Evolutionary conservation across 2,797 vertebrate species (phyloP), one percentile per base, ranked within the genome.

Genomic region (Sebastolobus altivelis): DNA sequence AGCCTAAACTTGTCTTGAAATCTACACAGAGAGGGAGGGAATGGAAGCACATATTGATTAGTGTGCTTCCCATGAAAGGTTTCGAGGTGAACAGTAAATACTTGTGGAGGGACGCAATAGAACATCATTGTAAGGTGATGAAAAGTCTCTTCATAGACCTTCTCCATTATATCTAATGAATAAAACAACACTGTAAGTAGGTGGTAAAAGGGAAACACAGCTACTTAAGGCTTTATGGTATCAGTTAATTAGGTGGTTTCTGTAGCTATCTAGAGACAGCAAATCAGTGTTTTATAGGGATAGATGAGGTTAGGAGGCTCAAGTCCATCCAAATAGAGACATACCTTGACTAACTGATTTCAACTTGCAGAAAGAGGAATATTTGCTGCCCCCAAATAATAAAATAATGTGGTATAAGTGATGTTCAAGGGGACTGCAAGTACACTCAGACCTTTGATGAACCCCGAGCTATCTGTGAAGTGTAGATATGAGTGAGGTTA

Each of bases 1-100:
- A 93, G 89, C 87, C 89, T 86, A 92, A 92, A 93, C 92, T 88
- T 93, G 93, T 94, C 92, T 89, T 88, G 85, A 91, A 90, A 92
- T 92, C 90, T 90, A 86, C 87, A 80, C 75, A 67, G 63, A 77
- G 77, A 72, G 58, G 76, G 72, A 82, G 82, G 87, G 87, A 83
- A 81, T 10, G 69, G 85, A 83, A 78, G 75, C 75, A 62, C 52
- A 77, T 92, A 91, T 93, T 89, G 94, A 95, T 94, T 91, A 87
- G 81, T 62, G 69, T 31, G 79, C 80, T 75, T 66, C 77, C 88
- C 59, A 43, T 82, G 52, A 77, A 89, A 83, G 73, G 74, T 86
- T 84, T 71, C 1, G 18, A 88, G 85, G 84, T 82, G 78, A 89
- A 78, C 55, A 58, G 77, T 77, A 85, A 89, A 86, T 81, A 73